Evolutionary conservation across 2,113 vertebrate genomes (phyloP).

Genomic region (Tetrao urogallus): DNA sequence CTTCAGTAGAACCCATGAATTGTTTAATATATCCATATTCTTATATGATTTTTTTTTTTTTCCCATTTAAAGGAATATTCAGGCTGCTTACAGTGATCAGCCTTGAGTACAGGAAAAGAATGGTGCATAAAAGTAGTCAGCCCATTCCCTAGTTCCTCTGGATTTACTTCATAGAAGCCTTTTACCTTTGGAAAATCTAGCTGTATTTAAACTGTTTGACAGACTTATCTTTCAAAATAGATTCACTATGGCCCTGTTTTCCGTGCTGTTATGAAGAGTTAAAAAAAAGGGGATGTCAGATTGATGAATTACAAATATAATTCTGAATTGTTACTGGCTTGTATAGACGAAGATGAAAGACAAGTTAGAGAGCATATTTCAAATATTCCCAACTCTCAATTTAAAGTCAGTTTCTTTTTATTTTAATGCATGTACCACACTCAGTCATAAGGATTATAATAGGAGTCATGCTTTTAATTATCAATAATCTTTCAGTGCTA

Average conservation of each 20-base stretch:
- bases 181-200: slow-evolving; percentile 9
- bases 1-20: neutral
- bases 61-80: neutral
- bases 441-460: neutral
- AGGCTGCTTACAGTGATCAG: neutral
- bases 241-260: neutral
- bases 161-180: neutral
- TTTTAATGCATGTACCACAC: neutral
- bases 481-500: neutral
- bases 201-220: neutral
- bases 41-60: neutral
- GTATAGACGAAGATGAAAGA: neutral
- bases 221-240: slow-evolving; percentile 13
- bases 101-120: neutral
- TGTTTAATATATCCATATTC: neutral
- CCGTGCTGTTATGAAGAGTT: neutral
- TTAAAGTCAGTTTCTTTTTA: neutral
- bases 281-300: neutral
- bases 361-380: neutral
- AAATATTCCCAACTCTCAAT: neutral
- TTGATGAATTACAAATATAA: neutral
- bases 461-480: neutral
- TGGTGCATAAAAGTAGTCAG: neutral
- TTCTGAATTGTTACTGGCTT: neutral
- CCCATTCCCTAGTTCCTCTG: neutral